Conservation (phyloP, 2,888 invertebrate species). For the Caenorhabditis panamensis region DNA sequence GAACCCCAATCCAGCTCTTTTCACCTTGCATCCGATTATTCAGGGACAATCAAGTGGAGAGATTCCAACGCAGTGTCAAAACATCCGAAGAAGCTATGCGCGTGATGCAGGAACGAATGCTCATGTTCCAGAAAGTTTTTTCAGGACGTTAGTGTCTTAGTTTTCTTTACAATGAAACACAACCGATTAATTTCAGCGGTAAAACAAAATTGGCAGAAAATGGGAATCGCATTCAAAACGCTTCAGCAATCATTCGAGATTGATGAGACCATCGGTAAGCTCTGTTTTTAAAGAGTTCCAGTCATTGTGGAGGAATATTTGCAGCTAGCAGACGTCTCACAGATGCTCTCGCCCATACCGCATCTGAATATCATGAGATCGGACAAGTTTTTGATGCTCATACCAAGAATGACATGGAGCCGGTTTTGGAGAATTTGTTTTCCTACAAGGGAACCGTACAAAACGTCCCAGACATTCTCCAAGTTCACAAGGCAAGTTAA, state of each 20-base stretch:
- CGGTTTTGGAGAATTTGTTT: conserved; percentile 91
- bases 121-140: conserved; percentile 91
- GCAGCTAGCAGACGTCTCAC: conserved; percentile 64
- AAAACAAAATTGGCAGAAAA: conserved; percentile 92
- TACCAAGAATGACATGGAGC: conserved; percentile 88
- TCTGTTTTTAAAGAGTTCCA: background rate
- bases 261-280: conserved; percentile 83
- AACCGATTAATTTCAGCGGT: conserved; percentile 83
- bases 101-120: conserved; percentile 88
- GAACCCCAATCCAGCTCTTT: background rate
- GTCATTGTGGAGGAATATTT: conserved; percentile 14
- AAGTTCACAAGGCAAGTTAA: conserved; percentile 89
- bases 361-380: conserved; percentile 67
- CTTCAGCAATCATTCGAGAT: conserved; percentile 90
- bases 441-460: conserved; percentile 94
- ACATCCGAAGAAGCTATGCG: conserved; percentile 92
- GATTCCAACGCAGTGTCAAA: conserved; percentile 89
- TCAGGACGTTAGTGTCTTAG: conserved; percentile 84
- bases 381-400: conserved; percentile 70
- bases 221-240: conserved; percentile 90
- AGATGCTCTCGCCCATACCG: conserved; percentile 70
- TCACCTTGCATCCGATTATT: too few species aligned
- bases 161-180: background rate
- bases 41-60: conserved; percentile 89
- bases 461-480: conserved; percentile 92